phyloP scores from a whole-genome alignment of 2,113 vertebrate species.

The Malurus elegans region DNA sequence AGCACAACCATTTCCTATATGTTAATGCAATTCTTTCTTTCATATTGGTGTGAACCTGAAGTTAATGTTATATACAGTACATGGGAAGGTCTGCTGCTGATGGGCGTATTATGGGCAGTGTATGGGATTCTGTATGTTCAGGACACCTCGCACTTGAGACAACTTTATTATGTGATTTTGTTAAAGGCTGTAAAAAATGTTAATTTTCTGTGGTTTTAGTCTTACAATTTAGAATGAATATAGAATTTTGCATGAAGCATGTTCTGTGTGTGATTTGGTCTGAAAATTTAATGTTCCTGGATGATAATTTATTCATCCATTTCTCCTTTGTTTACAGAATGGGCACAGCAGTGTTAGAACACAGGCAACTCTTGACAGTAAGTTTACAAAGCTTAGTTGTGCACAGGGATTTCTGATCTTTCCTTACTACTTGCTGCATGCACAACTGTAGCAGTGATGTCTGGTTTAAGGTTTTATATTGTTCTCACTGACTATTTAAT shows the following conservation, averaged over 20 bases:
- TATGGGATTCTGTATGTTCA: background rate
- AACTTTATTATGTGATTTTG: background rate
- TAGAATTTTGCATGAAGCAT: conserved; percentile 4
- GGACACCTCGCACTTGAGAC: background rate
- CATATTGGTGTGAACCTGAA: background rate
- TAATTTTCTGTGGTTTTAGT: background rate
- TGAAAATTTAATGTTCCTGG: background rate
- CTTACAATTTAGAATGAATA: background rate
- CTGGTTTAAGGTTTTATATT: background rate
- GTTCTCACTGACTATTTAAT: background rate
- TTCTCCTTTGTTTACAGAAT: conserved; percentile 77
- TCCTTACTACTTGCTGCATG: background rate
- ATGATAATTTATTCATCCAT: background rate
- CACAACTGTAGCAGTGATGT: background rate
- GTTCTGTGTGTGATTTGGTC: background rate
- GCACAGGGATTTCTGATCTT: background rate
- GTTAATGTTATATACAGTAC: background rate
- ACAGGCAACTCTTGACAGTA: conserved; percentile 85
- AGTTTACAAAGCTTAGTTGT: conserved; percentile 64
- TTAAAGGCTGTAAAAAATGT: background rate
- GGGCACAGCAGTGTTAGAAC: conserved; percentile 83
- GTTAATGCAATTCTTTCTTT: conserved; percentile 51
- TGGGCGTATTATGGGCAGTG: conserved; percentile 12
- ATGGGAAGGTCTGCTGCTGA: conserved; percentile 2
- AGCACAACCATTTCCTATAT: conserved; percentile 50